A percentile compares a stretch with the other conserved stretches of the same genome.
phyloP scores from a whole-genome alignment of 2,888 invertebrate genomes.

The Lepidocyrtinus sp. region DNA sequence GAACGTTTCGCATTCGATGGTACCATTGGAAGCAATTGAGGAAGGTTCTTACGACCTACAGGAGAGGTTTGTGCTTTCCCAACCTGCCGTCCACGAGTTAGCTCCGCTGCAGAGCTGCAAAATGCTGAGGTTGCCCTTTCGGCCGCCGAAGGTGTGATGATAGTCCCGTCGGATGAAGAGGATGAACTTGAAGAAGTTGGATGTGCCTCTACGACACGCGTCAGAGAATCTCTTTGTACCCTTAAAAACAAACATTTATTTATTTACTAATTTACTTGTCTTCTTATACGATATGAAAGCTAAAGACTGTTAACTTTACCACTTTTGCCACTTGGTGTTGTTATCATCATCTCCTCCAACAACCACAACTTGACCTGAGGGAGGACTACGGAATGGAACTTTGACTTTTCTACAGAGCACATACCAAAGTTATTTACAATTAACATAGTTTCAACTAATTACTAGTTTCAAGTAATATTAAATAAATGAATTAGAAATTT shows the following conservation, averaged over 20 bases:
- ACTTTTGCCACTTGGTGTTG: conserved; percentile 40
- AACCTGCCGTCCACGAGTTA: not conserved
- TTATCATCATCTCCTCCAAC: conserved; percentile 22
- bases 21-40: conserved; percentile 27
- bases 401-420: conserved; percentile 18
- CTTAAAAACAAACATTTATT: not conserved
- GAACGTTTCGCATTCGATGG: conserved; percentile 30
- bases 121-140: conserved; percentile 23
- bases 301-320: conserved; percentile 22
- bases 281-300: too few species aligned
- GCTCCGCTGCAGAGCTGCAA: not conserved
- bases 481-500: too few species aligned
- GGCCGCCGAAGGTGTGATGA: conserved; percentile 32
- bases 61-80: not conserved
- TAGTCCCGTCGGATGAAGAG: not conserved
- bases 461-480: not conserved
- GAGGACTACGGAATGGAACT: conserved; percentile 7
- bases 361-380: not conserved
- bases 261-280: too few species aligned
- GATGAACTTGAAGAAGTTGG: not conserved
- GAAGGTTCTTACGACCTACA: conserved; percentile 35
- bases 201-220: not conserved
- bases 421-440: not conserved
- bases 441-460: not conserved
- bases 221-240: not conserved